Evolutionary conservation across 2,113 vertebrate species (phyloP).

Genomic region (Engraulis encrasicolus): DNA sequence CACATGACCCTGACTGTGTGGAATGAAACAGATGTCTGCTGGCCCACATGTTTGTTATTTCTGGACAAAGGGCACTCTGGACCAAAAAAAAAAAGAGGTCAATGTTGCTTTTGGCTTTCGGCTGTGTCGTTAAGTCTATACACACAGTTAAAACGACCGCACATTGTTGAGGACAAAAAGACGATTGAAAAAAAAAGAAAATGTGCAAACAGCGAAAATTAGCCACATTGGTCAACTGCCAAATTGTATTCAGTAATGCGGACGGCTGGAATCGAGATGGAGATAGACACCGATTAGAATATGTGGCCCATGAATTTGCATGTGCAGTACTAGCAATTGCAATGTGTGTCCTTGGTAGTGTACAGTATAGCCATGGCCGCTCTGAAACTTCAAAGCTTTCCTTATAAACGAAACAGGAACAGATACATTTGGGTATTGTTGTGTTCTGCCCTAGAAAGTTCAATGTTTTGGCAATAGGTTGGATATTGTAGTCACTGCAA

Average conservation of each 20-base stretch:
- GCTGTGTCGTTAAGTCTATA: background rate
- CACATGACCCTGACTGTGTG: background rate
- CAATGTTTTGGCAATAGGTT: no score
- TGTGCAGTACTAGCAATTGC: no score
- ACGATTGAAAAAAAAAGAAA: background rate
- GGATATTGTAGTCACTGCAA: no score
- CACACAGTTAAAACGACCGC: background rate
- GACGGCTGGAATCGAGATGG: background rate
- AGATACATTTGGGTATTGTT: no score
- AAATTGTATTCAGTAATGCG: background rate
- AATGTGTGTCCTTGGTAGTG: no score
- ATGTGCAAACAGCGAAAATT: background rate
- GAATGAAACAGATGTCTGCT: background rate
- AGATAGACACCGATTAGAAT: no score
- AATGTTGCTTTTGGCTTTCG: background rate
- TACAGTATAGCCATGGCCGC: no score
- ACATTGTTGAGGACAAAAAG: background rate
- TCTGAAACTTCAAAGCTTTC: no score
- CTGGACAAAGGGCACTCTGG: background rate
- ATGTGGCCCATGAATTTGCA: no score
- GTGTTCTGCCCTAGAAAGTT: no score
- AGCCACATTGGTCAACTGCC: background rate
- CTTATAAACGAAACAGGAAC: no score
- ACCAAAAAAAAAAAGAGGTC: background rate
- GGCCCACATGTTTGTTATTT: background rate